These are phyloP conservation scores for Drosophila rellima DNA, from an alignment of 2,888 invertebrate genomes.

Conservation along the genomic window DNA sequence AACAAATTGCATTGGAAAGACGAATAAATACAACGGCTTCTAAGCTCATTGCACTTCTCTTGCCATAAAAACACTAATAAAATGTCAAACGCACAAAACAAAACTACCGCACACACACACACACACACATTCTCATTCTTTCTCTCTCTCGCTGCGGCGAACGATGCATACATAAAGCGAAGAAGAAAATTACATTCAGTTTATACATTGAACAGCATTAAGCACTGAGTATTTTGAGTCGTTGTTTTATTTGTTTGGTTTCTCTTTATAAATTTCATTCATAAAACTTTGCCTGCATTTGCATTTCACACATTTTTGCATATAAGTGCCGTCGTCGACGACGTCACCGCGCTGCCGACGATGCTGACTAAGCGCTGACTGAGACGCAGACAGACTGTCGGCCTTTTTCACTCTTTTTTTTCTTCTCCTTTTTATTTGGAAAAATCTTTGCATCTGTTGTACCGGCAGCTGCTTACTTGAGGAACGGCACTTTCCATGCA, in stretches of 20 bases:
- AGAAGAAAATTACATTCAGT: slow-evolving; percentile 55
- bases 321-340: slow-evolving; percentile 29
- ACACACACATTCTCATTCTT: not conserved
- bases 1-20: slow-evolving; percentile 22
- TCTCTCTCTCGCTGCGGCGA: slow-evolving; percentile 42
- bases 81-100: slow-evolving; percentile 13
- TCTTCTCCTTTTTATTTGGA: not conserved
- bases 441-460: slow-evolving; percentile 4
- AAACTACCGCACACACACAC: slow-evolving; percentile 7
- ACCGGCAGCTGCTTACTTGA: slow-evolving; percentile 41
- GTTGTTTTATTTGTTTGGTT: slow-evolving; percentile 34
- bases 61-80: slow-evolving; percentile 2
- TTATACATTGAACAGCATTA: slow-evolving; percentile 29
- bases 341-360: slow-evolving; percentile 50
- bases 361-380: slow-evolving; percentile 57
- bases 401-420: slow-evolving; percentile 25
- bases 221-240: slow-evolving; percentile 24
- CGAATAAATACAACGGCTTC: not conserved
- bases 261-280: slow-evolving; percentile 68
- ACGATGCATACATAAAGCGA: slow-evolving; percentile 70
- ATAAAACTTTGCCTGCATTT: slow-evolving; percentile 59
- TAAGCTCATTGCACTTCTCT: slow-evolving; percentile 4
- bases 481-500: slow-evolving; percentile 29
- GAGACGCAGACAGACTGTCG: slow-evolving; percentile 53
- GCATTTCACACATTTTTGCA: slow-evolving; percentile 57